A percentile compares a stretch with the other conserved stretches of the same genome.
These are phyloP conservation scores for Plutella xylostella DNA, from an alignment of 2,888 invertebrate genomes.

Conservation along the genomic window DNA sequence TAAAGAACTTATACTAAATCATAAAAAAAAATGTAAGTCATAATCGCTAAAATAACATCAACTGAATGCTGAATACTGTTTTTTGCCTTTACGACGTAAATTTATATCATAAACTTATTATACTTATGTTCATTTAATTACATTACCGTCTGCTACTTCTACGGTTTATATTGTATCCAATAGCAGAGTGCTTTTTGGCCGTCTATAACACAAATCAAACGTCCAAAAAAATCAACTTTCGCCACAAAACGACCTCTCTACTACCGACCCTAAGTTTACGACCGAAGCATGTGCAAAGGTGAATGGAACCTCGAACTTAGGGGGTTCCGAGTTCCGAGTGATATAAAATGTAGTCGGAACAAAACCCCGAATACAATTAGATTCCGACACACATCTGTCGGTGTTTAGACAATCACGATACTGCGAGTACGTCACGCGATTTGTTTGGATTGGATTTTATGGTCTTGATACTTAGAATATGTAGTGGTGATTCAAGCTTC, in stretches of 20 bases:
- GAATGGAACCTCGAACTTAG: slow-evolving; percentile 44
- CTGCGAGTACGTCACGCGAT: slow-evolving; percentile 68
- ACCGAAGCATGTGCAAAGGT: slow-evolving; percentile 63
- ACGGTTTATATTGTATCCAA: no score
- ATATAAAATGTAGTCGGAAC: slow-evolving; percentile 60
- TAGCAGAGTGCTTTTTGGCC: no score
- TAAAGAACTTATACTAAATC: no score
- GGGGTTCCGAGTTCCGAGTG: slow-evolving; percentile 18
- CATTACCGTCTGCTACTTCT: no score
- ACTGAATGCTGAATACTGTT: no score
- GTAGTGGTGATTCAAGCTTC: not conserved
- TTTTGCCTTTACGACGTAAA: no score
- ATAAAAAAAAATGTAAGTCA: no score
- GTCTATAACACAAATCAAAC: slow-evolving; percentile 43
- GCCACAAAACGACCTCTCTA: slow-evolving; percentile 37
- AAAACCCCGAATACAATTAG: slow-evolving; percentile 65
- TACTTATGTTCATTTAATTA: no score
- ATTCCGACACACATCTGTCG: slow-evolving; percentile 69
- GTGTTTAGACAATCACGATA: slow-evolving; percentile 69
- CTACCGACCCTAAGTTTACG: slow-evolving; percentile 48
- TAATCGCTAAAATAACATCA: no score
- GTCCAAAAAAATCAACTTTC: slow-evolving; percentile 35
- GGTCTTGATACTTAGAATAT: slow-evolving; percentile 37
- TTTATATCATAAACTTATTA: no score
- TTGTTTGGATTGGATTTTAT: slow-evolving; percentile 21